A percentile compares a stretch with the other conserved stretches of the same genome.
phyloP scores from a whole-genome alignment of 2,113 vertebrate genomes.

The Laterallus jamaicensis region DNA sequence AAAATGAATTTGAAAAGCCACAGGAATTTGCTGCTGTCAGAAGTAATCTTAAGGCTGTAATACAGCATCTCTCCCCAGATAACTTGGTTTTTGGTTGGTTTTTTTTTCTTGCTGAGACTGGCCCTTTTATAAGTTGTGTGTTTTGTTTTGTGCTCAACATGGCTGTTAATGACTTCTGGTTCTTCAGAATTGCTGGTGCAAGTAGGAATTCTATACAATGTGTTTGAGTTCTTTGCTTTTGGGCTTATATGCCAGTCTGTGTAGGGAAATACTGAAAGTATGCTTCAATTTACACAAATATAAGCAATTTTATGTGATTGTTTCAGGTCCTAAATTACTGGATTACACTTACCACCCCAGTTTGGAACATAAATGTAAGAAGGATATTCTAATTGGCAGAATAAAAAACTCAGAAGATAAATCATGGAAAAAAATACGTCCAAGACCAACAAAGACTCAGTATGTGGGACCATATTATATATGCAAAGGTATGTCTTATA shows the following conservation, averaged over 20 bases:
- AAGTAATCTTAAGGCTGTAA: background rate
- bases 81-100: background rate
- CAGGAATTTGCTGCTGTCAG: background rate
- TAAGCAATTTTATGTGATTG: background rate
- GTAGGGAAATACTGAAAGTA: background rate
- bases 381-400: slow-evolving; percentile 92
- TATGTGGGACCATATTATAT: slow-evolving; percentile 98
- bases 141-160: background rate
- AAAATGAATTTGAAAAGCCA: background rate
- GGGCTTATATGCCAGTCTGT: background rate
- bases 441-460: slow-evolving; percentile 94
- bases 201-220: background rate
- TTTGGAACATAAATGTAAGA: slow-evolving; percentile 95
- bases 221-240: background rate
- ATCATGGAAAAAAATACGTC: slow-evolving; percentile 93
- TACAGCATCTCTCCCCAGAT: background rate
- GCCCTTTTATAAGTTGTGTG: slow-evolving; percentile 3
- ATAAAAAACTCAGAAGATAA: slow-evolving; percentile 85
- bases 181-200: slow-evolving; percentile 14
- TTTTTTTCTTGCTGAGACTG: background rate
- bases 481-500: slow-evolving; percentile 88
- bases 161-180: background rate
- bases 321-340: slow-evolving; percentile 86
- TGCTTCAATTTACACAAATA: background rate
- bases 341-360: slow-evolving; percentile 84